Evolutionary conservation across 2,797 vertebrate species (phyloP), one percentile per base, ranked within the genome.

Genomic region (Tapera naevia): DNA sequence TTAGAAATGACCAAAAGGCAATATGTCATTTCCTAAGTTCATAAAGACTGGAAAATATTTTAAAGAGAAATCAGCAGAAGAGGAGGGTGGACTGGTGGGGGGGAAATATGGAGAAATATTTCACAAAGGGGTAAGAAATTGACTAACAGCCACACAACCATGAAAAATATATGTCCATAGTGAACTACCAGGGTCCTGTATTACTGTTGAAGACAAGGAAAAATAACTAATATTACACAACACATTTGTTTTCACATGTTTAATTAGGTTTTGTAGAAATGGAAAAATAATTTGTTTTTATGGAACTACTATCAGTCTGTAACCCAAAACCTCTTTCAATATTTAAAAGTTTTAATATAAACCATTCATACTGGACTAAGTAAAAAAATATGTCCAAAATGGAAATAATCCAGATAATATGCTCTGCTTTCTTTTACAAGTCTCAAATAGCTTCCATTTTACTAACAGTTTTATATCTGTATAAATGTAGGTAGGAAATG

Each of bases 291-390:
- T 96, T 97, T 97, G 93, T 91, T 97, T 95, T 97, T 91, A 97
- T 97, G 96, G 95, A 97, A 95, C 97, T 97, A 91, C 93, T 97
- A 97, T 98, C 97, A 95, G 83, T 96, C 95, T 95, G 96, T 96
- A 97, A 96, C 86, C 88, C 91, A 96, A 97, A 97, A 97, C 74
- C 83, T 91, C 87, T 94, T 97, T 96, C 94, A 97, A 91, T 95
- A 91, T 96, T 97, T 97, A 97, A 97, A 97, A 96, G 91, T 93
- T 96, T 97, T 98, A 97, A 98, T 97, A 95, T 89, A 97, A 98
- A 97, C 96, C 97, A 98, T 92, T 95, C 96, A 89, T 91, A 94
- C 81, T 73, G 82, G 87, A 86, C 94, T 97, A 97, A 97, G 95
- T 90, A 94, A 97, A 97, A 97, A 91, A 98, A 97, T 97, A 94